Evolutionary conservation across 2,113 vertebrate genomes (phyloP).

Genomic region (Jacana jacana): DNA sequence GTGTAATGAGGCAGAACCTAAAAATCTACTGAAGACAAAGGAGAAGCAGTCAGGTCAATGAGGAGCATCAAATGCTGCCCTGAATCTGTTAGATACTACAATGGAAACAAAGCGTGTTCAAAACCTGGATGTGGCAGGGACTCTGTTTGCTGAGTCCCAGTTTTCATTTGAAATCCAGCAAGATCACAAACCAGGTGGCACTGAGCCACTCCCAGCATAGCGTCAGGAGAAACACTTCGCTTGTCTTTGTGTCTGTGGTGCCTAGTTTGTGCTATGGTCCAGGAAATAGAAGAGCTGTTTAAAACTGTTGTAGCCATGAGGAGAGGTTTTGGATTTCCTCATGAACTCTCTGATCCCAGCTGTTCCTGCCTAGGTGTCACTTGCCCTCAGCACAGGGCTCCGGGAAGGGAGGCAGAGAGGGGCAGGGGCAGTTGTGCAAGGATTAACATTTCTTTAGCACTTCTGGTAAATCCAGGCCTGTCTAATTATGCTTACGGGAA

Average conservation of each 20-base stretch:
- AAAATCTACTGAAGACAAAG: conserved; percentile 6
- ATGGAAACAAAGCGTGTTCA: not conserved
- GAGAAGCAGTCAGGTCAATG: not conserved
- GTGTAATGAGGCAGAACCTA: conserved; percentile 19
- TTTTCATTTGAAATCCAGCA: not conserved
- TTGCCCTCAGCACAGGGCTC: not conserved
- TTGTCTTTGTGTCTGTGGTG: not conserved
- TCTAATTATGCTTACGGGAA: not conserved
- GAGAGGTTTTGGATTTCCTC: not conserved
- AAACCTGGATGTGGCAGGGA: fast-evolving
- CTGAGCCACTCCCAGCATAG: not conserved
- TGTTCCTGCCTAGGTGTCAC: not conserved
- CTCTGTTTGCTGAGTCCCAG: not conserved
- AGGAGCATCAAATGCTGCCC: not conserved
- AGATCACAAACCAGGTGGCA: not conserved
- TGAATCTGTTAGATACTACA: not conserved
- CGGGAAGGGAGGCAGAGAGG: not conserved
- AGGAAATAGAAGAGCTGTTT: not conserved
- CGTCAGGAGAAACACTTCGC: not conserved
- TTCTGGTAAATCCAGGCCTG: not conserved
- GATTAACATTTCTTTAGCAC: not conserved
- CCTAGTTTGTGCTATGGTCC: not conserved
- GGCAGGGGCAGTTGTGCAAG: not conserved
- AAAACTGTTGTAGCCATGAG: not conserved
- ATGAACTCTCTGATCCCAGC: not conserved